Conservation (phyloP, 2,113 vertebrate genomes). For the Saimiri boliviensis region DNA sequence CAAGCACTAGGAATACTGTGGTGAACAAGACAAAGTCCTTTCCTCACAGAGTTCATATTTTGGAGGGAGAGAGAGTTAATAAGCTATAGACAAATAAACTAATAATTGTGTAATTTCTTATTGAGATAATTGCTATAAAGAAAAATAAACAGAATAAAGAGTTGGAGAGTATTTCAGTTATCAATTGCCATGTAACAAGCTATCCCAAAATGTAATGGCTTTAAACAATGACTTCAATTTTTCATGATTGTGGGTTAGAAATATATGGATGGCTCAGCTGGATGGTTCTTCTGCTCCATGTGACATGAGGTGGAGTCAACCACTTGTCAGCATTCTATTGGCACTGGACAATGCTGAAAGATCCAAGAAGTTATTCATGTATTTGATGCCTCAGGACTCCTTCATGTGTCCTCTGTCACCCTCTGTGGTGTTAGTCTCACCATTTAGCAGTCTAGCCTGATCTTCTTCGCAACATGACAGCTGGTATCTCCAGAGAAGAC, state of each 20-base stretch:
- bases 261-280: not conserved
- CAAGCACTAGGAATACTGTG: not conserved
- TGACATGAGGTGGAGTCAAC: not conserved
- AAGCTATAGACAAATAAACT: not conserved
- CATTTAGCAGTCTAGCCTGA: not conserved
- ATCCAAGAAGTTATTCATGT: not conserved
- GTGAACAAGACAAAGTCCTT: not conserved
- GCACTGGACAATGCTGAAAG: not conserved
- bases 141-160: constrained; percentile 6
- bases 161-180: not conserved
- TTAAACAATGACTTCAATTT: not conserved
- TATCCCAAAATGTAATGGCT: not conserved
- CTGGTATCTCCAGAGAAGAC: not conserved
- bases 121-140: not conserved
- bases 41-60: constrained; percentile 19
- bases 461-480: not conserved
- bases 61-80: constrained; percentile 2
- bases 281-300: not conserved
- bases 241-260: not conserved
- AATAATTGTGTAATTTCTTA: constrained; percentile 38
- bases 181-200: not conserved
- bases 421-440: not conserved
- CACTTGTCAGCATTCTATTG: not conserved
- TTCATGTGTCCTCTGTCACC: not conserved
- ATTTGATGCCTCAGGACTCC: not conserved